Evolutionary conservation across 2,888 invertebrate species (phyloP), one percentile per base, ranked within the genome.

Genomic region (Cylindroiulus punctatus): DNA sequence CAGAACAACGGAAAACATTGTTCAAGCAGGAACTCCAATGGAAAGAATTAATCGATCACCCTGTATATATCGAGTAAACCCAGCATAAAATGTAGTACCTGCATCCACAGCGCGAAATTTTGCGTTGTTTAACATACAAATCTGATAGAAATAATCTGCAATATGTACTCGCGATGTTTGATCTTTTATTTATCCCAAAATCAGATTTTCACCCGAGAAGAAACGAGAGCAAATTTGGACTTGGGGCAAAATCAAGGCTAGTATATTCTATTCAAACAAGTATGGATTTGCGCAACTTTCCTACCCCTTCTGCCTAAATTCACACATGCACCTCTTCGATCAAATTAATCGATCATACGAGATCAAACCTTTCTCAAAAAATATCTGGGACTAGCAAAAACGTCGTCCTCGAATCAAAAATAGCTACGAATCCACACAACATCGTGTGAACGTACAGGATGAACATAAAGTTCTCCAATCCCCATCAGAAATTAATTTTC

Each of bases 61-160:
- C 7, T 36, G 36, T 36, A 36, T n/a, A n/a, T 36, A 36, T 36
- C 36, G 36, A 36, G 7, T 36, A 36, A 36, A 36, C n/a, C 52
- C 52, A 57, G 3, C 57, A 22, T 65, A n/a, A 65, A 65, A 65
- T 8, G 7, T 65, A 12, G 10, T 22, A 30, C 30, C 22, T 30
- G 22, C 26, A 76, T 76, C 22, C 14, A 0, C 14, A 76, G 12
- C 14, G 76, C 12, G 0, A 76, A 76, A 76, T 12, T 76, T 14
- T 76, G 10, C 76, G 8, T 30, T 76, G 76, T 76, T 76, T 76
- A 76, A 30, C 76, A 76, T 76, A 30, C 0, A 76, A 76, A 76
- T 76, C 26, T 76, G 76, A 76, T 76, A 76, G 30, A 76, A 76
- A 44, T n/a, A 76, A 76, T 76, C 76, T 30, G 76, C 76, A 76